These are phyloP conservation scores for Pluvianellus socialis DNA, from an alignment of 2,113 vertebrate genomes.

Conservation along the genomic window DNA sequence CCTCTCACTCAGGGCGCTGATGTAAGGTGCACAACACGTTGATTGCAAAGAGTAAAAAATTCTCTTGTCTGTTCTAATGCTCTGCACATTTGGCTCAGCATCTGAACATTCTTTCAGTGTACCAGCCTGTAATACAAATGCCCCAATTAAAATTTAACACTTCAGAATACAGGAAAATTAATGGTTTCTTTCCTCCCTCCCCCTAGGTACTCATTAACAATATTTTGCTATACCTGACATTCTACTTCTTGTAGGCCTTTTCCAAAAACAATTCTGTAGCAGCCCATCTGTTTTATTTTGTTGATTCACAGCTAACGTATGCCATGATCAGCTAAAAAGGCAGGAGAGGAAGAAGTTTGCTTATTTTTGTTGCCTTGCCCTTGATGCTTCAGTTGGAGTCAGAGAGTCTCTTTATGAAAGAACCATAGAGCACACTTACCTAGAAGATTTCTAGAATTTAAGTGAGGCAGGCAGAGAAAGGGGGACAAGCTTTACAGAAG, in stretches of 20 bases:
- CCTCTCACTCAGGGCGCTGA: background rate
- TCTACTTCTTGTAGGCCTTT: background rate
- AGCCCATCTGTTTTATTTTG: slow-evolving; percentile 7
- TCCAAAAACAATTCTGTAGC: background rate
- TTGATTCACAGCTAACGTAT: background rate
- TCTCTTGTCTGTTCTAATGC: background rate
- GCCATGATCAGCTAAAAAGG: background rate
- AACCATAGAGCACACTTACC: background rate
- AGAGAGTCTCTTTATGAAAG: background rate
- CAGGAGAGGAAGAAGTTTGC: background rate
- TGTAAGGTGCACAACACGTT: background rate
- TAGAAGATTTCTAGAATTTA: background rate
- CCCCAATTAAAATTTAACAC: slow-evolving; percentile 50
- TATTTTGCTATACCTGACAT: slow-evolving; percentile 23
- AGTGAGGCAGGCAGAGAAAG: background rate
- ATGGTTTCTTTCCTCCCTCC: background rate
- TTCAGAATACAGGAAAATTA: slow-evolving; percentile 26
- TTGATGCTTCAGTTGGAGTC: background rate
- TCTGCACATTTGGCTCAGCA: background rate
- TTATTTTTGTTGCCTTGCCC: background rate
- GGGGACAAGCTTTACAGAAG: background rate
- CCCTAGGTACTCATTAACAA: slow-evolving; percentile 9
- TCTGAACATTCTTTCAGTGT: background rate
- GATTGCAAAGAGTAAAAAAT: background rate
- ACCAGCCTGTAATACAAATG: slow-evolving; percentile 5